Evolutionary conservation across 1,140 invertebrate species (phyloP), one percentile per base, ranked within the genome.

Genomic region (Pinna nobilis): DNA sequence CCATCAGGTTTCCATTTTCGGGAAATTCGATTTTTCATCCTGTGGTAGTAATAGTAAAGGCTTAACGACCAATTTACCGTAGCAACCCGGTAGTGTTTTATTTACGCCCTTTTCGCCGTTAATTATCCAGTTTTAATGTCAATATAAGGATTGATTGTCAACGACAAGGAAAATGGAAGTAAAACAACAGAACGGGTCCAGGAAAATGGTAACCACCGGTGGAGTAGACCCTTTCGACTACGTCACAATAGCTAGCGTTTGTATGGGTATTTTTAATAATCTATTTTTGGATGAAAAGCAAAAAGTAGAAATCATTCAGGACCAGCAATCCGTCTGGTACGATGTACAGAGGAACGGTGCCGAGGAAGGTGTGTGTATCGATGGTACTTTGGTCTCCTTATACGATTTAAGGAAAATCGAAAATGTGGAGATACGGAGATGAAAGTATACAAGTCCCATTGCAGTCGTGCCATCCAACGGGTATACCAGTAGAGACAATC

Each of bases 381-480:
- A 51, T 25, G 20, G 28, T n/a, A 51, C 20, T 25, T 51, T 20
- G 49, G 9, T 51, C 20, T 51, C 49, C 20, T 51, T 51, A 25
- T 51, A 20, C n/a, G 49, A 51, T 25, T 20, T 51, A 25, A 51
- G 28, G n/a, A 51, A 51, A 51, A 51, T 2, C 5, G 23, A n/a
- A 33, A 33, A 65, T 33, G 20, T 23, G 23, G 13, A 20, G n/a
- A 51, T 25, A 41, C 33, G 59, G 11, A 61, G 41, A 61, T 37
- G 25, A 41, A 15, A 61, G n/a, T 61, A 39, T 28, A 39, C 18
- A 7, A 55, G 57, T n/a, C 47, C 44, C 25, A 51, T 74, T 7
- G 65, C 55, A 47, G 47, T 63, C 44, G 65, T 74, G 33, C 71
- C 71, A 3, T 41, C 51, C 13, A 20, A 63, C n/a, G 70, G 70